phyloP scores from a whole-genome alignment of 2,888 invertebrate genomes.

The Lasioglossum pauxillum region DNA sequence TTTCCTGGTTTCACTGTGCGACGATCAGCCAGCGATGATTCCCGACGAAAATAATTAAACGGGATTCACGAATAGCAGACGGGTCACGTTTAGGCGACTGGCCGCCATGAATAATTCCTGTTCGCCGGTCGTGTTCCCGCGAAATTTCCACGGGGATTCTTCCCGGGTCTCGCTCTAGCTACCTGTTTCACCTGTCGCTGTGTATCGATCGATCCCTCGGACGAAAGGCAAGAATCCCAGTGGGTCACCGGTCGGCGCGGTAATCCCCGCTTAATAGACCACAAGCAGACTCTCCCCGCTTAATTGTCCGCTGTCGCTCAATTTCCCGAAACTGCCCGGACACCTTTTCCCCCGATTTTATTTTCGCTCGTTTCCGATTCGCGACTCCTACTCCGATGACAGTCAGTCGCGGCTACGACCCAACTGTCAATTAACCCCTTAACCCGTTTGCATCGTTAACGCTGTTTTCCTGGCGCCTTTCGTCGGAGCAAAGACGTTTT shows the following conservation, averaged over 20 bases:
- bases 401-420: not conserved
- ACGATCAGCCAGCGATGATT: conserved; percentile 37
- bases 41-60: conserved; percentile 46
- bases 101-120: conserved; percentile 47
- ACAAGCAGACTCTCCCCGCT: not conserved
- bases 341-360: not conserved
- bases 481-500: not conserved
- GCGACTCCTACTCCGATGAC: not conserved
- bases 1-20: not conserved
- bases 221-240: not conserved
- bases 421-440: not conserved
- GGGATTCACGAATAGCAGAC: conserved; percentile 39
- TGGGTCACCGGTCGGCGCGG: not conserved
- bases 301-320: not conserved
- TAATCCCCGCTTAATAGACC: not conserved
- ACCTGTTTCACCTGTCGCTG: conserved; percentile 8
- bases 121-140: conserved; percentile 9
- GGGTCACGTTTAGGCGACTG: conserved; percentile 30
- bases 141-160: not conserved
- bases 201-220: not conserved
- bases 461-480: not conserved
- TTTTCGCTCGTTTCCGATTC: not conserved
- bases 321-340: not conserved
- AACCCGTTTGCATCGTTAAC: not conserved
- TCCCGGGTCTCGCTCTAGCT: not conserved